Base-by-base conservation (phyloP, 2,113 vertebrate species). In the Indicator indicator region DNA sequence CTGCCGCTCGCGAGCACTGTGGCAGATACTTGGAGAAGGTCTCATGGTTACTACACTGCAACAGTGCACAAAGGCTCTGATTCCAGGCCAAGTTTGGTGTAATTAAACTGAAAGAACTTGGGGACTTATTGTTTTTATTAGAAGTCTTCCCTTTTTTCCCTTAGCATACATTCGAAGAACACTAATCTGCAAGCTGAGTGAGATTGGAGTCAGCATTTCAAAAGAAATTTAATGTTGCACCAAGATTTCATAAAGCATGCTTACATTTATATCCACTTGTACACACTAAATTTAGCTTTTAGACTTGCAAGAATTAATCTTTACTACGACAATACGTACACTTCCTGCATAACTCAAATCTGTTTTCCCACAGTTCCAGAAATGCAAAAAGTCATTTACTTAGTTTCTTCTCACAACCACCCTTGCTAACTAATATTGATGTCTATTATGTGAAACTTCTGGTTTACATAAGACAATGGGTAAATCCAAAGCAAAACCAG, bases 11-110 rank as follows among this genome's bases (percentile, higher is more conserved):
- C 33, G 64, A 46, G 44, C 1, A 32, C 69, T 27, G 27, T 3
- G 11, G 42, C 67, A 30, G 21, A 36, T 32, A 72, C 9, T 2
- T 0, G 6, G 17, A 1, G 1, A 48, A 24, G 33, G 38, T 79
- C 64, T 24, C 24, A 8, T 2, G 20, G 18, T 36, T 24, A 32
- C 33, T 52, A 3, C 2, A 46, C 40, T 46, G 50, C 30, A 21
- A n/a, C 36, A 40, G 20, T 1, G 16, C 36, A 56, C 0, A 0
- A 48, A 44, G 59, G 54, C 68, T 80, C 72, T 40, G 30, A 76
- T 36, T 9, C 33, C 63, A 65, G 13, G 44, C 30, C 60, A 38
- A 24, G 28, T 36, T 48, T n/a, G 20, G 27, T 33, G 20, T 50
- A 86, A 77, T 38, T 52, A 32, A 70, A 75, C 63, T n/a, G 59